Base-by-base conservation (phyloP, 2,797 vertebrate genomes). In the Lindbergichthys nudifrons region DNA sequence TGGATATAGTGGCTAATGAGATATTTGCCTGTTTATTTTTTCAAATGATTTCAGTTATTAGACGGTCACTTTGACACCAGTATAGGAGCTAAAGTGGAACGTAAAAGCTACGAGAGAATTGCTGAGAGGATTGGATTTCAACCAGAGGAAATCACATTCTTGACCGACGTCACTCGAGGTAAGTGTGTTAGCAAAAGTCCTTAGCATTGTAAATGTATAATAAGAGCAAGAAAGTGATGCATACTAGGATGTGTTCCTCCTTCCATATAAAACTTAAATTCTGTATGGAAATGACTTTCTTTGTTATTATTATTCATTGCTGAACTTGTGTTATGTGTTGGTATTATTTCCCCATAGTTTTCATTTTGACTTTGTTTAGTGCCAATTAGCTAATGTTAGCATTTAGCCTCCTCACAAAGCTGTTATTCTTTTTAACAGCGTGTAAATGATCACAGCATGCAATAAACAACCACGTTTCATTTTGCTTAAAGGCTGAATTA, bases 51-150 rank as follows among this genome's bases (percentile, higher is more conserved):
- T 14, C 92, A 99, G 98, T 94, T 99, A 70, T 95, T 99, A 4
- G 96, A 98, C 0, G 98, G 98, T 10, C 96, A 99, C 90, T 99
- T 99, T 77, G 98, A 99, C 88, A 99, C 97, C 60, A 96, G 95
- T 75, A 95, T 98, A 83, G 98, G 98, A 21, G 87, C 94, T 52
- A 99, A 99, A 89, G 95, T 98, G 14, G 97, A 99, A 53, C 92
- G 94, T n/a, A 97, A 97, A 86, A 99, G 98, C 91, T 99, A 99
- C 18, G 94, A 95, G 77, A 95, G 94, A 82, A 99, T 99, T 42
- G 96, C 96, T 0, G 87, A 95, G 62, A 94, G 95, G 79, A 97
- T 98, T 21, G 97, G 97, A 1, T 98, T 96, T 0, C 92, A 88
- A n/a, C 92, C 97, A 16, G 96, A 95, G 79, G 97, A 98, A 80